A percentile compares a stretch with the other conserved stretches of the same genome.
Conservation (phyloP, 1,140 invertebrate species). For the Drosophila ananassae region DNA sequence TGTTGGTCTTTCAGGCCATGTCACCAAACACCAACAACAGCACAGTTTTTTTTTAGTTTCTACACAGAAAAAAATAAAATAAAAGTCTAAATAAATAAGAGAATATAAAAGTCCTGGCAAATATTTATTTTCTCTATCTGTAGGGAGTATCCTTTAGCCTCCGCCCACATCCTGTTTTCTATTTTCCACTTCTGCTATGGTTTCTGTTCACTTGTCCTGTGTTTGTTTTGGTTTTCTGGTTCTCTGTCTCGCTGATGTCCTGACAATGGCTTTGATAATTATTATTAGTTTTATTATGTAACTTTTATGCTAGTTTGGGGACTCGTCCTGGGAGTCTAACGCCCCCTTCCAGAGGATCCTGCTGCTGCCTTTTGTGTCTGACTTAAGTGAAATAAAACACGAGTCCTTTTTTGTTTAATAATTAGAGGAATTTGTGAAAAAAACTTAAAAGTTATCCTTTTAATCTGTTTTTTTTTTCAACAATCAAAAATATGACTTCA, state of each 20-base stretch:
- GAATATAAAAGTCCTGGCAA: not conserved
- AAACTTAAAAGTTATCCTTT: not conserved
- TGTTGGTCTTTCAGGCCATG: slow-evolving; percentile 23
- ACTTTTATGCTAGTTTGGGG: slow-evolving; percentile 65
- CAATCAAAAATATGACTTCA: not conserved
- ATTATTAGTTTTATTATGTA: slow-evolving; percentile 81
- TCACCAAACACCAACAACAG: slow-evolving; percentile 26
- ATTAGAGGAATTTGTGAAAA: slow-evolving; percentile 44
- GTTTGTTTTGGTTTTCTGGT: slow-evolving; percentile 39
- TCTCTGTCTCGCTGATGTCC: slow-evolving; percentile 48
- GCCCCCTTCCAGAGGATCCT: slow-evolving; percentile 21
- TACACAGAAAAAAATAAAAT: not conserved
- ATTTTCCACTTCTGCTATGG: slow-evolving; percentile 16
- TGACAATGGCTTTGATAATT: slow-evolving; percentile 79
- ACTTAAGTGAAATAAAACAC: slow-evolving; percentile 50
- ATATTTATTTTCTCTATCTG: not conserved
- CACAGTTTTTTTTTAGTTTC: slow-evolving; percentile 15
- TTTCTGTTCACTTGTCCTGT: slow-evolving; percentile 34
- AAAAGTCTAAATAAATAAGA: not conserved
- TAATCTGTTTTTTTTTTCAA: not conserved
- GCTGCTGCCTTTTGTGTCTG: slow-evolving; percentile 28
- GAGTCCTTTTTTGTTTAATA: slow-evolving; percentile 39
- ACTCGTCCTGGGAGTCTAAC: slow-evolving; percentile 34
- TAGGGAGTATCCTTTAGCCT: not conserved
- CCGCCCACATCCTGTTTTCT: slow-evolving; percentile 12